These are phyloP conservation scores for Xylota segnis DNA, from an alignment of 2,888 invertebrate species.

Conservation along the genomic window DNA sequence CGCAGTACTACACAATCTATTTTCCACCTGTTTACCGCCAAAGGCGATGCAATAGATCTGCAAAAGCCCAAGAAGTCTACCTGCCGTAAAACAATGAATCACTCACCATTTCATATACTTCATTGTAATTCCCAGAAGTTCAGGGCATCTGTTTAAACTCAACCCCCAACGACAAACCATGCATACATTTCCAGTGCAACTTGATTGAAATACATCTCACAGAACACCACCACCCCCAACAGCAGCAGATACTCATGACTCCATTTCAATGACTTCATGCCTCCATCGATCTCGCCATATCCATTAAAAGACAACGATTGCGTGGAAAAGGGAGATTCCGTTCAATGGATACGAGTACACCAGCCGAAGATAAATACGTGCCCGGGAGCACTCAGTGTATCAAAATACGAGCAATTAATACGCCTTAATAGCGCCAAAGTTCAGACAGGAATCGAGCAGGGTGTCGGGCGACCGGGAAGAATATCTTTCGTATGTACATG, in stretches of 20 bases:
- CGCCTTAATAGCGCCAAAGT: constrained; percentile 73
- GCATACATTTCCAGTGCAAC: neutral
- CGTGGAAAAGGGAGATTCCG: constrained; percentile 37
- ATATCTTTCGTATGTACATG: constrained; percentile 23
- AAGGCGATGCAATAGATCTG: neutral
- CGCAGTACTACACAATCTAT: too few relatives aligned
- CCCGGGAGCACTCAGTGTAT: constrained; percentile 74
- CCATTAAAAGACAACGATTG: constrained; percentile 55
- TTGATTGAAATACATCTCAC: neutral
- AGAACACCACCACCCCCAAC: constrained; percentile 7
- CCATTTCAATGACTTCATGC: constrained; percentile 60
- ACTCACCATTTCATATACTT: neutral
- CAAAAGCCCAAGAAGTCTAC: too few relatives aligned
- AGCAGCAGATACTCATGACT: constrained; percentile 15
- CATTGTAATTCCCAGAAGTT: neutral
- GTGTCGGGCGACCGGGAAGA: constrained; percentile 9
- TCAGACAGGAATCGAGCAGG: constrained; percentile 35
- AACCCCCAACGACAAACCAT: neutral
- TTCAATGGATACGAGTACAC: constrained; percentile 17
- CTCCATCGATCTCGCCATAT: constrained; percentile 63
- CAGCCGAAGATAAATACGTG: constrained; percentile 47
- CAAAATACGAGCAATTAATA: constrained; percentile 74
- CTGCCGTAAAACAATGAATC: too few relatives aligned
- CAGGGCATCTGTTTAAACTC: neutral
- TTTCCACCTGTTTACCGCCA: too few relatives aligned